Evolutionary conservation across 2,113 vertebrate genomes (phyloP).

Genomic region (Pampusana beccarii): DNA sequence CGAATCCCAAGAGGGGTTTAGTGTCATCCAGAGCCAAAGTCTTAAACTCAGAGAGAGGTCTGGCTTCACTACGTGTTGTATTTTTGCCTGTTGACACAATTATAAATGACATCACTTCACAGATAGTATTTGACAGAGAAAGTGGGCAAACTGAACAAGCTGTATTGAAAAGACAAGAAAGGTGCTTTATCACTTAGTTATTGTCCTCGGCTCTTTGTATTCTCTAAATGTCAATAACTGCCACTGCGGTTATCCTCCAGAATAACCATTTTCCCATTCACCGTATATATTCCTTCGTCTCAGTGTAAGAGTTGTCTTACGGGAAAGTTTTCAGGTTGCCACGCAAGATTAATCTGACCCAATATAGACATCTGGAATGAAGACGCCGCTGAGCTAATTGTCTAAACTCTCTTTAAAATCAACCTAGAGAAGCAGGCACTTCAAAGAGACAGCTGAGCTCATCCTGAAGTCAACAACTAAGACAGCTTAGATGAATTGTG

Average conservation of each 20-base stretch:
- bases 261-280: conserved; percentile 53
- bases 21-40: neutral
- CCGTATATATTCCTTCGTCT: conserved; percentile 45
- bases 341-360: conserved; percentile 28
- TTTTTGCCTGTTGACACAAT: conserved; percentile 27
- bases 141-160: conserved; percentile 33
- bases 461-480: neutral
- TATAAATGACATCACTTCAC: neutral
- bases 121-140: neutral
- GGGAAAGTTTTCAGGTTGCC: conserved; percentile 57
- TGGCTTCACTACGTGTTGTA: neutral
- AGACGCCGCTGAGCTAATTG: conserved; percentile 27
- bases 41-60: neutral
- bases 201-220: conserved; percentile 38
- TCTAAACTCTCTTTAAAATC: conserved; percentile 29
- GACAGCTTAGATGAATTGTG: neutral
- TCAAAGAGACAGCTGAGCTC: conserved; percentile 26
- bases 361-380: neutral
- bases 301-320: neutral
- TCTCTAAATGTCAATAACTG: conserved; percentile 25
- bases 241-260: conserved; percentile 6
- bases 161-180: conserved; percentile 25
- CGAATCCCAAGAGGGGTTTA: neutral
- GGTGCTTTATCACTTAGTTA: neutral
- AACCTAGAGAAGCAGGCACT: neutral